phyloP scores from a whole-genome alignment of 2,113 vertebrate genomes.

The Piprites chloris region DNA sequence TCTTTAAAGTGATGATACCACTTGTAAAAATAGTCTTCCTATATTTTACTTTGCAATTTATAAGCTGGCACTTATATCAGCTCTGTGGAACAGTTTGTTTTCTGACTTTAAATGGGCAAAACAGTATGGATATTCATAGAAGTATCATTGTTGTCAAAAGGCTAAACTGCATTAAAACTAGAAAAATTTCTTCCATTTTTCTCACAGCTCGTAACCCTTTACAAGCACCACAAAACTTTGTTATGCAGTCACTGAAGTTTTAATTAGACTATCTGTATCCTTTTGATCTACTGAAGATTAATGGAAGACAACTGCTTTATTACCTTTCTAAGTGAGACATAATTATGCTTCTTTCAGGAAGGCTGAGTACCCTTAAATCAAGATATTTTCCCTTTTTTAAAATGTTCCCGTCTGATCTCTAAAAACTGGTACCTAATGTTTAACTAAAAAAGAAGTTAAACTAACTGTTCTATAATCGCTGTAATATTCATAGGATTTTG shows the following conservation, averaged over 20 bases:
- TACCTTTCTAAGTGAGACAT: conserved; percentile 39
- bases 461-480: background rate
- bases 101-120: background rate
- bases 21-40: background rate
- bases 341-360: background rate
- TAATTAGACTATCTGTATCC: conserved; percentile 32
- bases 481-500: background rate
- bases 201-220: background rate
- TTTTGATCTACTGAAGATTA: conserved; percentile 33
- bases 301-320: conserved; percentile 39
- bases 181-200: background rate
- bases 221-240: background rate
- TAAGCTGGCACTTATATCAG: background rate
- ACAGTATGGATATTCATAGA: background rate
- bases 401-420: conserved; percentile 18
- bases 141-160: background rate
- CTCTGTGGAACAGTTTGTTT: background rate
- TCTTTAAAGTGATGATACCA: background rate
- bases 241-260: conserved; percentile 5
- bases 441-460: conserved; percentile 14
- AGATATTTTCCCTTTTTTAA: background rate
- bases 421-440: background rate
- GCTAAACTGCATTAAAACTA: background rate
- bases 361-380: conserved; percentile 23
- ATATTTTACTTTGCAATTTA: background rate